Base-by-base conservation (phyloP, 2,888 invertebrate species). In the Lasioglossum malachurum region DNA sequence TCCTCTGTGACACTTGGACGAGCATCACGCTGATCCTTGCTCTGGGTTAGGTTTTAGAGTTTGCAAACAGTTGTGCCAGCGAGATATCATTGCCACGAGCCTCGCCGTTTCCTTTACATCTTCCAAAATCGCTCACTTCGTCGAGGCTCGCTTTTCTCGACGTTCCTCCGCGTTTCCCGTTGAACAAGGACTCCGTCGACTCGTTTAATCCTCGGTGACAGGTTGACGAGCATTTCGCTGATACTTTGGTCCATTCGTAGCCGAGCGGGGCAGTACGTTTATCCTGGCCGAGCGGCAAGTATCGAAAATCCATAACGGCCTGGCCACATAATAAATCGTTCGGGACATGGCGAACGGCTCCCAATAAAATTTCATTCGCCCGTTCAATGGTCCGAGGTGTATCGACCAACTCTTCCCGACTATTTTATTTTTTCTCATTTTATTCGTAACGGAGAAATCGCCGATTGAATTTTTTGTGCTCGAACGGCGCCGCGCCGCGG, bases 401-500 rank as follows among this genome's bases (percentile, higher is more conserved):
- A 89, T 89, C 78, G 89, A 89, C 83, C 80, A 44, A 44, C 73
- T 5, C 69, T 75, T 73, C 75, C 27, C 71, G 41, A 41, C 4
- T 4, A 23, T 38, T n/a, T 19, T n/a, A 10, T n/a, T 35, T 27
- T 12, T n/a, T 46, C 10, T 12, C 44, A 71, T 46, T n/a, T 53
- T 53, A 7, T 46, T 35, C 72, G 16, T 35, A 77, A 75, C 46
- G n/a, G 71, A 78, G 81, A 53, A 74, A 53, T 82, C 57, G 41
- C 46, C 84, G 84, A 90, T 90, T 79, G 85, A 92, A 90, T 92
- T 89, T 90, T 84, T 85, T 86, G 76, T 38, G n/a, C 35, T 38
- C 41, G 79, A 81, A 83, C 80, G 80, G 71, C 44, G 44, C 41
- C 0, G 41, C 78, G 84, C 83, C 82, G 80, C 82, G 75, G 49